Evolutionary conservation across 2,113 vertebrate species (phyloP).

Genomic region (Sapajus apella): DNA sequence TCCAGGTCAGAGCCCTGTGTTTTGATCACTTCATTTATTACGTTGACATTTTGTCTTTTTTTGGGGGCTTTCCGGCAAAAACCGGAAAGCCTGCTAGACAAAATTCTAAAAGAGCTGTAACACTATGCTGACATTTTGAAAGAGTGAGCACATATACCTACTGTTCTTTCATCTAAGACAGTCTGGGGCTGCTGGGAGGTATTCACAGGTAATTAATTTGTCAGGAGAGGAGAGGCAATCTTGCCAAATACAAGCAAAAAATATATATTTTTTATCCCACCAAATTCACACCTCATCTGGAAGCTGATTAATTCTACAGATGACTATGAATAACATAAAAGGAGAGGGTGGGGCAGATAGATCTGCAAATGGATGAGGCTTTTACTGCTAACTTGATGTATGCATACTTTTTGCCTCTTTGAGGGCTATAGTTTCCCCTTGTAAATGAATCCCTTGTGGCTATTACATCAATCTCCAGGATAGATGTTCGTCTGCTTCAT

Average conservation of each 20-base stretch:
- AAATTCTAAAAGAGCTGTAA: no score
- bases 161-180: slow-evolving; percentile 44
- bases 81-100: no score
- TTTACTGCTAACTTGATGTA: neutral
- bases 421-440: neutral
- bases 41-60: neutral
- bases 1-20: neutral
- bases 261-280: neutral
- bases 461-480: neutral
- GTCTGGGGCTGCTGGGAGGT: neutral
- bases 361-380: neutral
- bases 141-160: neutral
- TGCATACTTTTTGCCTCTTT: neutral
- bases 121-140: neutral
- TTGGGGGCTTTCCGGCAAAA: no score
- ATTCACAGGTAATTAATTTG: slow-evolving; percentile 42
- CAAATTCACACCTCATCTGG: neutral
- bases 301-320: slow-evolving; percentile 55
- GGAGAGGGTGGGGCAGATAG: neutral
- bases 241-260: slow-evolving; percentile 42
- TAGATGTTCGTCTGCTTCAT: neutral
- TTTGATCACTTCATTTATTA: slow-evolving; percentile 43
- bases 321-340: neutral
- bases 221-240: neutral
- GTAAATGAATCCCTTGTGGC: neutral